These are phyloP conservation scores for Oasisia sp. DNA, from an alignment of 2,888 invertebrate genomes.

Conservation along the genomic window DNA sequence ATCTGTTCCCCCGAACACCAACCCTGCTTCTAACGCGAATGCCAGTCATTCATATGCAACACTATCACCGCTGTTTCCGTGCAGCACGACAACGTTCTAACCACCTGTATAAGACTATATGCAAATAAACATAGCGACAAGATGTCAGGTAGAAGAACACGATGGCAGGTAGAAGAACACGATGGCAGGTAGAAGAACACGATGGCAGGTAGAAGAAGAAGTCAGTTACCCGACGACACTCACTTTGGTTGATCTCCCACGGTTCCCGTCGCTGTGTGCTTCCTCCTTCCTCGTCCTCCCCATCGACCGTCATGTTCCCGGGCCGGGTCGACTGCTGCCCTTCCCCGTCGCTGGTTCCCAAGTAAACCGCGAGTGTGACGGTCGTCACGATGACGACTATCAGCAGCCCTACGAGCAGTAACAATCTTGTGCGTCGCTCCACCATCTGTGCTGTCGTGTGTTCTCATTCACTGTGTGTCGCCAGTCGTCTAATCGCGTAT, in stretches of 20 bases:
- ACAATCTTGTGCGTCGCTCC: neutral
- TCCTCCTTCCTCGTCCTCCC: neutral
- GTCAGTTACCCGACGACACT: neutral
- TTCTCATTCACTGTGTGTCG: conserved; percentile 1
- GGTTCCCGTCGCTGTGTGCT: neutral
- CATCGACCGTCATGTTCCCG: neutral
- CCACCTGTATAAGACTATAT: too few relatives aligned
- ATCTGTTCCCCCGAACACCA: too few relatives aligned
- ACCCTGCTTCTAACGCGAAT: too few relatives aligned
- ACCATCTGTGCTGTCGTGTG: neutral
- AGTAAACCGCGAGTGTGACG: neutral
- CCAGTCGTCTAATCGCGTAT: neutral
- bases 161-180: too few relatives aligned
- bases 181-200: too few relatives aligned
- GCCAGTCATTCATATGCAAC: too few relatives aligned
- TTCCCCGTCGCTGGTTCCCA: neutral
- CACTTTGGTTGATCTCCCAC: conserved; percentile 11
- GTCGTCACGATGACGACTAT: conserved; percentile 5
- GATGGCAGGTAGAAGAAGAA: too few relatives aligned
- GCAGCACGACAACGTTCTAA: too few relatives aligned
- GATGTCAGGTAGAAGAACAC: too few relatives aligned
- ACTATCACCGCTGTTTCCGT: too few relatives aligned
- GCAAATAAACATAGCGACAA: too few relatives aligned
- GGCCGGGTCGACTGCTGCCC: neutral
- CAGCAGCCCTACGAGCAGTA: neutral